Base-by-base conservation (phyloP, 2,113 vertebrate species). In the Rattus norvegicus region DNA sequence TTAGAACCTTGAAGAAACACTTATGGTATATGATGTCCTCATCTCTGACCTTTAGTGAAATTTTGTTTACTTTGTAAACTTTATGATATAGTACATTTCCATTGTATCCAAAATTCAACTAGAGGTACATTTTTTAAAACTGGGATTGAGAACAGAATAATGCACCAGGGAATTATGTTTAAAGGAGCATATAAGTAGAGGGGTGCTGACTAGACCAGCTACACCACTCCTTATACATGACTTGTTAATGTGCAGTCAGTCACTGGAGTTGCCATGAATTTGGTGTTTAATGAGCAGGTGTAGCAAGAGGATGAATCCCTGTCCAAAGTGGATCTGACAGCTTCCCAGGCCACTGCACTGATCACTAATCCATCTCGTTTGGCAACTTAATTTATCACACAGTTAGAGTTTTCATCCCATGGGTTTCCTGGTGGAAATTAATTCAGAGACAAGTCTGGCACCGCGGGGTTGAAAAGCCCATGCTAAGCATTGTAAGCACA, bases 291-390 rank as follows among this genome's bases (percentile, higher is more conserved):
- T 99, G 98, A 99, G 98, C 98, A 99, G 98, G 98, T 99, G 98
- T 98, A 98, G 98, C 97, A 97, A 98, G 97, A 98, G 98, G 97
- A 98, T 98, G 98, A 98, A 98, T 99, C 98, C 97, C 97, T 98
- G 98, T 98, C 97, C 97, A 98, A 98, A 98, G 94, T 98, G 98
- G 97, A 98, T 98, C 98, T 98, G 98, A 98, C 98, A 98, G 97
- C 93, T 97, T 97, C 98, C 98, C 97, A 97, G 97, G 98, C 98
- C 98, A 91, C 99, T 99, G 98, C 96, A 95, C 97, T 99, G 98
- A 99, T 99, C 98, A 75, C 98, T 98, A 99, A 99, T 99, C 99
- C 98, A 97, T 98, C 99, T 98, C 94, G 75, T 98, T 99, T 98
- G 98, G 98, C 97, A 98, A 98, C 97, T 98, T 99, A 98, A 98